These are phyloP conservation scores for Mesocentrotus franciscanus DNA, from an alignment of 53 echinoderm and acorn worm genomes.

Conservation along the genomic window DNA sequence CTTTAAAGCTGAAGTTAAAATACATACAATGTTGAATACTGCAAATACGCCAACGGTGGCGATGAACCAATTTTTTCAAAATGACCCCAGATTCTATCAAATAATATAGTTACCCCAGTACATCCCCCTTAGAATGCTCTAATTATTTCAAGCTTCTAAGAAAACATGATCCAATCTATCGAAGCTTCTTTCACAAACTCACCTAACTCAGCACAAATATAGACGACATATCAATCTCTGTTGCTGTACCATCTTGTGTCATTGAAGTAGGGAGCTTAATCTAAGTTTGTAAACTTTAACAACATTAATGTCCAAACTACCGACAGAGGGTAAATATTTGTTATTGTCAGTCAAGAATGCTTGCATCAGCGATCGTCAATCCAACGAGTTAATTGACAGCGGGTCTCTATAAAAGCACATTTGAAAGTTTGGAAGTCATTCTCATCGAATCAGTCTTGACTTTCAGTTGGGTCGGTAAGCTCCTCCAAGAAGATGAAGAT, in stretches of 20 bases:
- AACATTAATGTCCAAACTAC: neutral
- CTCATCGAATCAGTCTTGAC: neutral
- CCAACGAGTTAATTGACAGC: neutral
- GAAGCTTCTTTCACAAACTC: too few species aligned
- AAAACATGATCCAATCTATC: too few species aligned
- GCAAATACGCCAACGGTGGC: too few species aligned
- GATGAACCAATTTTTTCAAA: too few species aligned
- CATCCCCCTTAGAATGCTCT: too few species aligned
- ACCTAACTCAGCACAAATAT: neutral
- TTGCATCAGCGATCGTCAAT: neutral
- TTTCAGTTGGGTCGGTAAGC: neutral
- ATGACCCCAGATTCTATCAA: too few species aligned
- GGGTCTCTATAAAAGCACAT: neutral
- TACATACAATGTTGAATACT: too few species aligned
- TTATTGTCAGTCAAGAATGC: neutral
- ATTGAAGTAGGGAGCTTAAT: neutral
- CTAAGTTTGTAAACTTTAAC: too few species aligned
- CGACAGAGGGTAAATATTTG: neutral
- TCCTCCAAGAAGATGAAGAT: conserved; percentile 5
- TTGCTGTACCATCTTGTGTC: neutral
- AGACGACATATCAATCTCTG: neutral
- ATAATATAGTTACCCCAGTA: too few species aligned
- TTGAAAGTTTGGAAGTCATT: neutral
- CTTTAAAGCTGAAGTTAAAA: too few species aligned
- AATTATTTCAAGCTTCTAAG: too few species aligned